Evolutionary conservation across 2,113 vertebrate species (phyloP).

Genomic region (Orycteropus afer): DNA sequence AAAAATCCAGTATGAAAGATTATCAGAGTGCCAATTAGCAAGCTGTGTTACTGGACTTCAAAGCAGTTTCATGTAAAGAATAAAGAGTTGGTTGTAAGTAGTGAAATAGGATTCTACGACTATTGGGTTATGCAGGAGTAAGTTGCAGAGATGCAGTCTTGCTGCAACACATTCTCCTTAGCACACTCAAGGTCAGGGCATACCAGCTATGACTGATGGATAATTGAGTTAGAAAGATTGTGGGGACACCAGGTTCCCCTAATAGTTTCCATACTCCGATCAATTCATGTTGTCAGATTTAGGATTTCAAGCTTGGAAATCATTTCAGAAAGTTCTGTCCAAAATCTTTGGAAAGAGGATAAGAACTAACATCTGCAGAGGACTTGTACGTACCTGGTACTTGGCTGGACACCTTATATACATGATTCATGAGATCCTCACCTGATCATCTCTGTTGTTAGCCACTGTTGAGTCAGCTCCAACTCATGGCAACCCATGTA

Average conservation of each 20-base stretch:
- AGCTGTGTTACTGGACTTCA: background rate
- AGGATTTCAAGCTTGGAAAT: background rate
- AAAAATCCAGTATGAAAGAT: constrained; percentile 18
- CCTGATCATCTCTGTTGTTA: background rate
- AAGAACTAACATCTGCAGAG: background rate
- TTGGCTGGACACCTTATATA: background rate
- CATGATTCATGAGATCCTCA: background rate
- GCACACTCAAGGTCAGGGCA: background rate
- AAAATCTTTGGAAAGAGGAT: constrained; percentile 9
- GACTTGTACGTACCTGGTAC: background rate
- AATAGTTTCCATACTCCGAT: background rate
- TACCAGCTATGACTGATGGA: background rate
- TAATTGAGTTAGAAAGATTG: background rate
- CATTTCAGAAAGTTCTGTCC: background rate
- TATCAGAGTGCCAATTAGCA: background rate
- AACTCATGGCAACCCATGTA: background rate
- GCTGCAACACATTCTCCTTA: background rate
- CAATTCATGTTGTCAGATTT: background rate
- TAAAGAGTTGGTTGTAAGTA: background rate
- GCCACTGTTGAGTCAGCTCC: background rate
- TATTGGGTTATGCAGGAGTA: background rate
- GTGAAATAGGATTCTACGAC: background rate
- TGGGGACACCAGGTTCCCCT: background rate
- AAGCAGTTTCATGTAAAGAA: background rate
- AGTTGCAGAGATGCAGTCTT: background rate